Evolutionary conservation across 2,113 vertebrate genomes (phyloP).

Genomic region (Centropus bengalensis): DNA sequence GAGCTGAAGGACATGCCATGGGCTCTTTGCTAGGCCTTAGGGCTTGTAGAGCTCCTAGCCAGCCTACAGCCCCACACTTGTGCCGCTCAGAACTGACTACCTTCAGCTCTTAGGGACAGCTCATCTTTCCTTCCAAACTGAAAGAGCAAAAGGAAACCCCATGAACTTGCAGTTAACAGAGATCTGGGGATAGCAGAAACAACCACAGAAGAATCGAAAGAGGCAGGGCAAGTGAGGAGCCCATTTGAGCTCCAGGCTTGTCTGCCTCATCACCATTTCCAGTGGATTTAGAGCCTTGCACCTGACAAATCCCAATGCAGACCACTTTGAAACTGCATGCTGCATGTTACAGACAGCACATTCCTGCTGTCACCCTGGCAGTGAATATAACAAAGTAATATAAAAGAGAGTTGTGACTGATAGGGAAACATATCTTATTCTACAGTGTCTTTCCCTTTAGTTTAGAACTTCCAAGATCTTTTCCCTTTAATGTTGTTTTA

Average conservation of each 20-base stretch:
- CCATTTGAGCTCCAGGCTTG: not conserved
- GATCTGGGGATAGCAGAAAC: not conserved
- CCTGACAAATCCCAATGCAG: not conserved
- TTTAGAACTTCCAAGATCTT: not conserved
- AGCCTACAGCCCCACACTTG: too few species aligned
- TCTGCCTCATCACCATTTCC: not conserved
- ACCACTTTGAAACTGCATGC: not conserved
- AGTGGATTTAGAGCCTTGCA: not conserved
- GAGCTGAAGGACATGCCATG: not conserved
- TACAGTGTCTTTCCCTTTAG: not conserved
- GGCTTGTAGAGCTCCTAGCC: not conserved
- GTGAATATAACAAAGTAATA: not conserved
- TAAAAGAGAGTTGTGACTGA: not conserved
- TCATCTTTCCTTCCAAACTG: not conserved
- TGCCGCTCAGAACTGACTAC: not conserved
- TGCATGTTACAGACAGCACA: accelerated
- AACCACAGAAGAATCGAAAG: accelerated
- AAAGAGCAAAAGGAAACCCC: not conserved
- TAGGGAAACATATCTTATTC: not conserved
- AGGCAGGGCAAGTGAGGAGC: not conserved
- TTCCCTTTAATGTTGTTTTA: not conserved
- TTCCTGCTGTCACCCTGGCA: not conserved
- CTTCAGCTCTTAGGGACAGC: not conserved
- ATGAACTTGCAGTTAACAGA: not conserved
- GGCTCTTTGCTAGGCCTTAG: not conserved